phyloP scores from a whole-genome alignment of 2,113 vertebrate genomes.

The Camelus dromedarius region DNA sequence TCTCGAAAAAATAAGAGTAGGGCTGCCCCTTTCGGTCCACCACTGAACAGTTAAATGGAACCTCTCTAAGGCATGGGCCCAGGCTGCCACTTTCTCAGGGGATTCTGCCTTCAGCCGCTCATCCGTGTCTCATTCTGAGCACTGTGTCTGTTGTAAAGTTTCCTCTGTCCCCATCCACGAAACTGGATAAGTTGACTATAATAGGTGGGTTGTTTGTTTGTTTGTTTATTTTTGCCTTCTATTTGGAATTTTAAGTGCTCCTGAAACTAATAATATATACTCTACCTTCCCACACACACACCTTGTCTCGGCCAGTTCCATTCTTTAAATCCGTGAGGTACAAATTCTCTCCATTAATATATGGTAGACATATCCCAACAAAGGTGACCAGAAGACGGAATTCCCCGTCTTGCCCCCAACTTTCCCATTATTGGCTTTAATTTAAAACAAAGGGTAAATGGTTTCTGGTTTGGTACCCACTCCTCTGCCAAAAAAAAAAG shows the following conservation, averaged over 20 bases:
- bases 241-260: constrained; percentile 26
- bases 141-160: not conserved
- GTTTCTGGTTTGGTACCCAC: not conserved
- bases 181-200: not conserved
- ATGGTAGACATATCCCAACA: not conserved
- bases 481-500: not conserved
- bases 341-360: not conserved
- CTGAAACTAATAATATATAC: not conserved
- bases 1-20: not conserved
- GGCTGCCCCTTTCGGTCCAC: no score
- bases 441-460: constrained; percentile 11
- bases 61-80: not conserved
- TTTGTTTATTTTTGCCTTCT: not conserved
- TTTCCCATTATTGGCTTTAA: constrained; percentile 29
- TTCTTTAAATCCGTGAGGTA: not conserved
- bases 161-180: not conserved
- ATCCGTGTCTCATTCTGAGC: not conserved
- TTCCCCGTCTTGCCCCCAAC: not conserved
- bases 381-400: constrained; percentile 10
- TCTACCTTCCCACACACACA: not conserved
- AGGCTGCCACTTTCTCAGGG: not conserved
- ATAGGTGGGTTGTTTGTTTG: not conserved
- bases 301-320: not conserved
- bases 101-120: not conserved
- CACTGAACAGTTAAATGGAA: not conserved